Base-by-base conservation (phyloP, 1,140 invertebrate species). In the Monomorium pharaonis region DNA sequence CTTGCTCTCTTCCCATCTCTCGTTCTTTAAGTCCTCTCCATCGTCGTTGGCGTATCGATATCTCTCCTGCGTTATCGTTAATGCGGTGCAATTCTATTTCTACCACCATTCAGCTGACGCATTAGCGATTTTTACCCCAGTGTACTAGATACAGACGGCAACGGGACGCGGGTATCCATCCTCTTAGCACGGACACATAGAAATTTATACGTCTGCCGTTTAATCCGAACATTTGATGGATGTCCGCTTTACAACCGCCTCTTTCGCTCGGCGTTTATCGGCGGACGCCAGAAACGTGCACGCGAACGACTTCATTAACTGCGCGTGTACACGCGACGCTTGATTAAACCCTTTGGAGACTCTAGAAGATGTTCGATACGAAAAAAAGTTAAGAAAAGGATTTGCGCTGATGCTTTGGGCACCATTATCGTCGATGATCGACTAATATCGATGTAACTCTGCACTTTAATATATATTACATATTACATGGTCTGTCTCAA, bases 171-270 rank as follows among this genome's bases (percentile, higher is more conserved):
- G 51, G 21, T 49, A 30, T 58, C 51, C 67, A 60, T 74, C 78
- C 24, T 30, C 54, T 60, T 74, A 58, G 58, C 44, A 24, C 49
- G 49, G 63, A 70, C 65, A 81, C 65, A 33, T 83, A 33, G 78
- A 74, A 83, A 83, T 83, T 83, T 83, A 83, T 74, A 72, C 24
- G 37, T 72, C 78, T 72, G 37, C 67, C 37, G 67, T 47, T 72
- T 83, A 69, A 83, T 83, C n/a, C 67, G 42, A 83, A 83, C 24
- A 72, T 74, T 83, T 83, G 78, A 83, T 83, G 78, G 78, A 83
- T 83, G 78, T 83, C 37, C 67, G 69, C 69, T 74, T 58, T 74
- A 72, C 78, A 60, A 58, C 54, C 51, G 27, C 69, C 51, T 49
- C 47, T 83, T 83, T 83, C 67, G 42, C 78, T n/a, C 24, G 33